Evolutionary conservation across 2,888 invertebrate genomes (phyloP).

Genomic region (Chironomus tentans): DNA sequence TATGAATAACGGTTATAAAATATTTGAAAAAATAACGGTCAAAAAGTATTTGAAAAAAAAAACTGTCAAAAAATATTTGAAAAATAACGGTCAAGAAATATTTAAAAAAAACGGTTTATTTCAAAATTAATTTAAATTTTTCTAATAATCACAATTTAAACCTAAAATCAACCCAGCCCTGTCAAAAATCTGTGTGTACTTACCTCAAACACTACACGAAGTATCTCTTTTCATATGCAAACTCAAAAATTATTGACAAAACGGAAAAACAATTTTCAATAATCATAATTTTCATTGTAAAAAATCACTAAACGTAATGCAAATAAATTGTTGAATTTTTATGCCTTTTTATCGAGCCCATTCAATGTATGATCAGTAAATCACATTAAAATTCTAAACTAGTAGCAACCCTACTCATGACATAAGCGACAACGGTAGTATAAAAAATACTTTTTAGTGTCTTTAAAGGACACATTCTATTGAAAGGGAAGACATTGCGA

Average conservation of each 20-base stretch:
- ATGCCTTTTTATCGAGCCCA: too few species aligned
- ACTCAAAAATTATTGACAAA: not conserved
- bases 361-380: not conserved
- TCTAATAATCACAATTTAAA: too few species aligned
- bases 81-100: too few species aligned
- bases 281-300: not conserved
- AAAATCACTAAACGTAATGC: not conserved
- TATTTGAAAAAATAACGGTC: too few species aligned
- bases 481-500: not conserved
- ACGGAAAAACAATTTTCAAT: not conserved
- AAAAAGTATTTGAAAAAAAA: too few species aligned
- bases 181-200: not conserved
- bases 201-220: not conserved
- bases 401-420: not conserved
- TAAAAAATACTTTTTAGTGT: not conserved
- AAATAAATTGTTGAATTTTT: not conserved
- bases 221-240: not conserved
- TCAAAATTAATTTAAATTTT: too few species aligned
- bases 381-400: constrained; percentile 25
- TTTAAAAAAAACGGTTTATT: too few species aligned
- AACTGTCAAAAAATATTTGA: too few species aligned
- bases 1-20: too few species aligned
- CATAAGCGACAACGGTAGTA: not conserved
- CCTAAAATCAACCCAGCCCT: too few species aligned
- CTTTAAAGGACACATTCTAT: not conserved